phyloP scores from a whole-genome alignment of 2,113 vertebrate genomes.

The Syrrhaptes paradoxus region DNA sequence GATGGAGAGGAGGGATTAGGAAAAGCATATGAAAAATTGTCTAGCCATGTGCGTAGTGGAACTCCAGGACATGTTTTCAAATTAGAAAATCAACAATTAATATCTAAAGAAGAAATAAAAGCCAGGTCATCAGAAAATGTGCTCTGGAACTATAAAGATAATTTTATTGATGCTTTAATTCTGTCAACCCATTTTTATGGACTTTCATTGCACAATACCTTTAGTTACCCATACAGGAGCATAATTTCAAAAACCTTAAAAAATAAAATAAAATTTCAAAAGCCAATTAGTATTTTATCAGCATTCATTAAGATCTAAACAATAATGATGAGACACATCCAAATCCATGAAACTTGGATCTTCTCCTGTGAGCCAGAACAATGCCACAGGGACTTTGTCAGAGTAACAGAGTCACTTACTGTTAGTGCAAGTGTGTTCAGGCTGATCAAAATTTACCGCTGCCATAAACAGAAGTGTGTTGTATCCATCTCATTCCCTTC shows the following conservation, averaged over 20 bases:
- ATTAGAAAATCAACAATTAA: constrained; percentile 64
- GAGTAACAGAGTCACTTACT: constrained; percentile 16
- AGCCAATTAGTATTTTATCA: constrained; percentile 67
- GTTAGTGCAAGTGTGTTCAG: background rate
- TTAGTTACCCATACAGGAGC: constrained; percentile 23
- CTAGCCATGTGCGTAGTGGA: background rate
- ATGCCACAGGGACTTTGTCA: background rate
- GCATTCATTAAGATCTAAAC: constrained; percentile 60
- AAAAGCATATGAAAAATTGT: background rate
- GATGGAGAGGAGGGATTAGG: background rate
- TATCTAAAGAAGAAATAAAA: constrained; percentile 76
- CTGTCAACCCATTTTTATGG: constrained; percentile 43
- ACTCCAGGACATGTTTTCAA: constrained; percentile 27
- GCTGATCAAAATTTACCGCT: background rate
- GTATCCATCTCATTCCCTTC: background rate
- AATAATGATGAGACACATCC: constrained; percentile 31
- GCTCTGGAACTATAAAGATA: constrained; percentile 33
- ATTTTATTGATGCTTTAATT: constrained; percentile 69
- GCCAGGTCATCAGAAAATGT: constrained; percentile 54
- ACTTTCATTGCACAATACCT: constrained; percentile 51
- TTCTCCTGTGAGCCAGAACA: constrained; percentile 13
- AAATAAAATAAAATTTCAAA: constrained; percentile 54
- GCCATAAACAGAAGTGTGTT: background rate
- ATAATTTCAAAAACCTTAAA: constrained; percentile 51
- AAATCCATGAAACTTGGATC: constrained; percentile 3